Percentiles rank a stretch among this genome's conserved stretches.
Conservation (phyloP, 2,888 invertebrate species). For the Clistopyga incitator region DNA sequence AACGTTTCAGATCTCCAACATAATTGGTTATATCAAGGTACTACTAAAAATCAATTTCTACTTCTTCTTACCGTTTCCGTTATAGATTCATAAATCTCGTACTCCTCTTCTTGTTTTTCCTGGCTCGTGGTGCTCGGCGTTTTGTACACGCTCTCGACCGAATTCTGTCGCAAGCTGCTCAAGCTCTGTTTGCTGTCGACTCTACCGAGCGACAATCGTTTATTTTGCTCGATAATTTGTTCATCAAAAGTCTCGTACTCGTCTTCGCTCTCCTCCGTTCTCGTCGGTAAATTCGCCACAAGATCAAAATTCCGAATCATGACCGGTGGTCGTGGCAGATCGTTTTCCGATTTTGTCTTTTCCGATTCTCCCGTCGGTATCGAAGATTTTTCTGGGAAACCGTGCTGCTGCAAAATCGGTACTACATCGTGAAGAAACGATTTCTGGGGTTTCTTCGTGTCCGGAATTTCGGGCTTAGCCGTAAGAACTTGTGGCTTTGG, state of each 20-base stretch:
- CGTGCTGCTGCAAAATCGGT: slow-evolving; percentile 48
- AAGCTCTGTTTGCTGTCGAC: slow-evolving; percentile 78
- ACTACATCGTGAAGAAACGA: slow-evolving; percentile 75
- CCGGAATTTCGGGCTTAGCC: slow-evolving; percentile 46
- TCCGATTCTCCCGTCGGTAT: slow-evolving; percentile 44
- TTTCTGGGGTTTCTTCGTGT: slow-evolving; percentile 69
- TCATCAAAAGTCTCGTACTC: slow-evolving; percentile 81
- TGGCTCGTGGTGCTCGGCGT: slow-evolving; percentile 75
- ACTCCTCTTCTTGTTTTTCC: slow-evolving; percentile 76
- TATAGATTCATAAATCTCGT: slow-evolving; percentile 81
- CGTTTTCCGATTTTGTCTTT: slow-evolving; percentile 55
- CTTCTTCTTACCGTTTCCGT: slow-evolving; percentile 76
- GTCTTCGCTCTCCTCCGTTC: slow-evolving; percentile 79
- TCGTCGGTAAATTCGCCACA: slow-evolving; percentile 79
- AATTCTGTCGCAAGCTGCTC: slow-evolving; percentile 74
- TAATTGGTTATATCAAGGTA: too few species aligned
- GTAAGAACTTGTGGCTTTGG: slow-evolving; percentile 71
- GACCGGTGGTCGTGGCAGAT: slow-evolving; percentile 72
- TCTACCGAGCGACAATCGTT: slow-evolving; percentile 70
- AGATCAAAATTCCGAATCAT: slow-evolving; percentile 77
- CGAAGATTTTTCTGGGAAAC: slow-evolving; percentile 50
- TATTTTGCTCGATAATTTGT: slow-evolving; percentile 75
- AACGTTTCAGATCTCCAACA: too few species aligned
- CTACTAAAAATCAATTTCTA: neutral
- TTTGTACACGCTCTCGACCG: slow-evolving; percentile 79